Conservation (phyloP, 2,888 invertebrate species). For the Willowsia nigromaculata region DNA sequence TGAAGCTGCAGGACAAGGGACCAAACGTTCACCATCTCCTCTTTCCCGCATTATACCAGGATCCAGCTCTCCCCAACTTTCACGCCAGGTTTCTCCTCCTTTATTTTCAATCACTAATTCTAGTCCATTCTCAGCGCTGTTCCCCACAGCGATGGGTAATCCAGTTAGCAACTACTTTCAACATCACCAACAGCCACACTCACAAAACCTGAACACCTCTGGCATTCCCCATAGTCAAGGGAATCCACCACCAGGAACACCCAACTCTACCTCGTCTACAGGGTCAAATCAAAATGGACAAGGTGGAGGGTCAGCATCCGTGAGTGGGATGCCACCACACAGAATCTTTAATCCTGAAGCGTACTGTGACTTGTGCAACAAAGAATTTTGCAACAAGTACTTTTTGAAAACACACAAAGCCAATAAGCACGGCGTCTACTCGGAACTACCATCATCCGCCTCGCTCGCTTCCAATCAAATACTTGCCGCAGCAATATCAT, state of each 20-base stretch:
- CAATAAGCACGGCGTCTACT: conserved; percentile 97
- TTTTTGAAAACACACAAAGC: conserved; percentile 98
- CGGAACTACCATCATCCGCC: conserved; percentile 81
- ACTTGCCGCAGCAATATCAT: conserved; percentile 70
- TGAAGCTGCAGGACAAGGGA: conserved; percentile 77
- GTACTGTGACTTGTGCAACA: conserved; percentile 98
- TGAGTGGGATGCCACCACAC: conserved; percentile 77
- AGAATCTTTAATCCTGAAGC: conserved; percentile 97
- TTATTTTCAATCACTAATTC: conserved; percentile 75
- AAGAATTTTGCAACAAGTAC: conserved; percentile 99
- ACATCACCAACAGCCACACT: conserved; percentile 49
- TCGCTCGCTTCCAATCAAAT: conserved; percentile 64
- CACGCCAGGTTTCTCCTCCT: conserved; percentile 74
- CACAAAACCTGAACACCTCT: conserved; percentile 36
- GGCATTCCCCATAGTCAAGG: conserved; percentile 12
- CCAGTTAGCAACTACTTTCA: conserved; percentile 64
- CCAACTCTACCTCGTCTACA: conserved; percentile 74
- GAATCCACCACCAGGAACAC: conserved; percentile 67
- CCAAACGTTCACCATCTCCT: conserved; percentile 74
- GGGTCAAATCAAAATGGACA: conserved; percentile 66
- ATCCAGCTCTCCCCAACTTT: conserved; percentile 70
- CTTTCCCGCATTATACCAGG: conserved; percentile 67
- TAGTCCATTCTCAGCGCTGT: conserved; percentile 76
- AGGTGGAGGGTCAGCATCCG: conserved; percentile 40
- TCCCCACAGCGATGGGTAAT: conserved; percentile 67